Evolutionary conservation across 2,888 invertebrate species (phyloP).

Genomic region (Agrotis exclamationis): DNA sequence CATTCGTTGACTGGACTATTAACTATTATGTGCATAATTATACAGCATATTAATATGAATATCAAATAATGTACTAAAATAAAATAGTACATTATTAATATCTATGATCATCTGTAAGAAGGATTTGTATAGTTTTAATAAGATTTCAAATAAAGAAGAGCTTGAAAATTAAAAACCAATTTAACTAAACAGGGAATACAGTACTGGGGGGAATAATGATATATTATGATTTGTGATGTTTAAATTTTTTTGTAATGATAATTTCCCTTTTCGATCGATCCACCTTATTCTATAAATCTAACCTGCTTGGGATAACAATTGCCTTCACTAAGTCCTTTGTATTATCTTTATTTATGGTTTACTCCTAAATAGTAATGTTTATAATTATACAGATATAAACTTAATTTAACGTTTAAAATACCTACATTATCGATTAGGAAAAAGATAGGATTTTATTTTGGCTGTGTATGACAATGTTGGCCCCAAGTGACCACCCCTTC

Average conservation of each 20-base stretch:
- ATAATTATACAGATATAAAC: slow-evolving; percentile 7
- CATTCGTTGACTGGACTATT: no score
- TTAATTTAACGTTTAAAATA: slow-evolving; percentile 1
- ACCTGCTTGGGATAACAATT: slow-evolving; percentile 50
- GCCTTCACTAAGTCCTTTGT: slow-evolving; percentile 48
- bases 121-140: not conserved
- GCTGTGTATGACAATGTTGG: slow-evolving; percentile 25
- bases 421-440: slow-evolving; percentile 13
- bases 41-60: not conserved
- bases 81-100: slow-evolving; percentile 1
- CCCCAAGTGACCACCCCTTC: slow-evolving; percentile 22
- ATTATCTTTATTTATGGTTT: slow-evolving; percentile 38
- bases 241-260: slow-evolving; percentile 17
- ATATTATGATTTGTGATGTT: slow-evolving; percentile 30
- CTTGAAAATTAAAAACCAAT: not conserved
- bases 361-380: not conserved
- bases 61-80: slow-evolving; percentile 17
- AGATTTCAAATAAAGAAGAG: not conserved
- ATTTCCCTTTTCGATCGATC: slow-evolving; percentile 11
- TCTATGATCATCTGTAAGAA: not conserved
- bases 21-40: not conserved
- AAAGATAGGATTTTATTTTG: slow-evolving; percentile 33
- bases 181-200: not conserved
- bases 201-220: not conserved
- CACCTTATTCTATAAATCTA: slow-evolving; percentile 28